Evolutionary conservation across 2,888 invertebrate genomes (phyloP).

Genomic region (Diloba caeruleocephala): DNA sequence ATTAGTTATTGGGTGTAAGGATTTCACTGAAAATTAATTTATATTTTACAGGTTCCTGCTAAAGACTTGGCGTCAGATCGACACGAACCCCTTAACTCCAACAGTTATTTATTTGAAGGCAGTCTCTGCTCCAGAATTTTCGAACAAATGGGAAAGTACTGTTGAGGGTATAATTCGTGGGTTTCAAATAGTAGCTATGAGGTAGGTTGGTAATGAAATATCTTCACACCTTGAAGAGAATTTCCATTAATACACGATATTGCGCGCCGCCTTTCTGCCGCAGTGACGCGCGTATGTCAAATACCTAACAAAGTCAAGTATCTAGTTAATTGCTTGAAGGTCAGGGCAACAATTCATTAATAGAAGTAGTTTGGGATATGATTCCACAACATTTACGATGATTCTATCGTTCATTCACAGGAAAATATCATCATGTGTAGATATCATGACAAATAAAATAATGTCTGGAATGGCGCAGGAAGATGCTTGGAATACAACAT

Average conservation of each 20-base stretch:
- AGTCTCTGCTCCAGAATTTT: conserved; percentile 57
- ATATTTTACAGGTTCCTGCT: conserved; percentile 90
- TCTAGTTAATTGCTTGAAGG: no score
- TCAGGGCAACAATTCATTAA: no score
- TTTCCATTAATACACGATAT: no score
- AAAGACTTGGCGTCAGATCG: conserved; percentile 92
- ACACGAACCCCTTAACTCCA: conserved; percentile 89
- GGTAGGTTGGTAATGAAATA: conserved; percentile 85
- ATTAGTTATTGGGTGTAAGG: no score
- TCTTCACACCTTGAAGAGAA: no score
- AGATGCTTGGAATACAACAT: conserved; percentile 95
- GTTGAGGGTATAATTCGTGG: conserved; percentile 88
- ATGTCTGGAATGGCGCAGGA: conserved; percentile 91
- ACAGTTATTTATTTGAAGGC: conserved; percentile 92
- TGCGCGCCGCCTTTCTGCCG: no score
- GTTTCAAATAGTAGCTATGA: conserved; percentile 90
- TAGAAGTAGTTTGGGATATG: no score
- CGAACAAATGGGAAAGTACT: conserved; percentile 77
- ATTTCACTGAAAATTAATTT: not conserved
- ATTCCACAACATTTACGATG: not conserved
- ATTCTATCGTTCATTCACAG: conserved; percentile 72
- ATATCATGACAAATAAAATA: conserved; percentile 90
- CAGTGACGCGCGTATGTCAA: no score
- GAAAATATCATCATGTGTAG: conserved; percentile 91
- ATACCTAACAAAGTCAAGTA: no score